These are phyloP conservation scores for Polypedilum vanderplanki DNA, from an alignment of 1,140 invertebrate species.

Conservation along the genomic window DNA sequence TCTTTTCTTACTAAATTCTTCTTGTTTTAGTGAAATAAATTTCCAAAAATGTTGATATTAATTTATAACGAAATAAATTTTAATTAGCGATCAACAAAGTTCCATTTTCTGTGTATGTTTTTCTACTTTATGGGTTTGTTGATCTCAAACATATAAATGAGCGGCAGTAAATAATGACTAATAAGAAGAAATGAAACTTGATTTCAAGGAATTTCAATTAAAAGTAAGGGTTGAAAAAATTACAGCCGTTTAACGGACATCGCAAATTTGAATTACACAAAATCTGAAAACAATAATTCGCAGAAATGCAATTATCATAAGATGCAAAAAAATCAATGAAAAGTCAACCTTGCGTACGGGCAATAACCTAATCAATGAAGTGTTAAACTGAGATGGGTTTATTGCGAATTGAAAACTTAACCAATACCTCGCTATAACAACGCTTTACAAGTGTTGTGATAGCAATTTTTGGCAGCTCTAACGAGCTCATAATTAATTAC, in stretches of 20 bases:
- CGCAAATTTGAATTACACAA: neutral
- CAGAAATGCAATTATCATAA: neutral
- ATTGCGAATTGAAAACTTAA: slow-evolving; percentile 18
- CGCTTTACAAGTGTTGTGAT: neutral
- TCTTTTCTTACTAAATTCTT: too few relatives aligned
- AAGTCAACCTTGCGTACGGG: neutral
- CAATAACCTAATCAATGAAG: slow-evolving; percentile 18
- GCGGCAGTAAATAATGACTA: neutral
- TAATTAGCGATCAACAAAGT: slow-evolving; percentile 20
- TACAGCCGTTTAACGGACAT: too few relatives aligned
- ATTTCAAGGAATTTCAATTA: neutral
- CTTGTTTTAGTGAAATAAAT: neutral
- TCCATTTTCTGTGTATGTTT: slow-evolving; percentile 1
- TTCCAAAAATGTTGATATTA: slow-evolving; percentile 6
- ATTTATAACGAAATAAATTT: slow-evolving; percentile 22
- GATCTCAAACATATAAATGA: neutral
- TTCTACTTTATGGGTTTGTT: neutral
- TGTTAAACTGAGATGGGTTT: slow-evolving; percentile 17
- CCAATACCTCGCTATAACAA: slow-evolving; percentile 2
- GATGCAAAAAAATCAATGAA: neutral
- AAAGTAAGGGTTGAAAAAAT: too few relatives aligned
- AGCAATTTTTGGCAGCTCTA: slow-evolving; percentile 2
- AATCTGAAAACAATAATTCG: neutral
- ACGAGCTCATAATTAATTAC: neutral
- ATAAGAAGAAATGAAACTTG: neutral